These are phyloP conservation scores for Cephalopterus ornatus DNA, from an alignment of 2,113 vertebrate genomes.

Conservation along the genomic window DNA sequence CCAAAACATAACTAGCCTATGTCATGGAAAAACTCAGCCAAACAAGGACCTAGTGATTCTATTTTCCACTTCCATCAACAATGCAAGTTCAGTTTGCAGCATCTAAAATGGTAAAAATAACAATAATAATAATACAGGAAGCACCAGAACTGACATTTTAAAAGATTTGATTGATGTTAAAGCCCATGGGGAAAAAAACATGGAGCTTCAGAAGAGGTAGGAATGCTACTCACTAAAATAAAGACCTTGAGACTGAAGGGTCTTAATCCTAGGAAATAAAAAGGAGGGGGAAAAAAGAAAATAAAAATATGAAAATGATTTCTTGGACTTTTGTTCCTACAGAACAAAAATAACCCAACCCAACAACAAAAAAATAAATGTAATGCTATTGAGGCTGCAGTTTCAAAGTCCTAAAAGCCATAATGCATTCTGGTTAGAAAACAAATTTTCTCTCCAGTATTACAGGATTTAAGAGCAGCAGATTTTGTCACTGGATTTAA, in stretches of 20 bases:
- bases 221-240: not conserved
- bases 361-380: not conserved
- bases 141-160: not conserved
- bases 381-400: not conserved
- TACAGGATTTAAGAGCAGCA: not conserved
- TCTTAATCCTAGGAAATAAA: not conserved
- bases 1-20: not conserved
- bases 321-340: not conserved
- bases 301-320: not conserved
- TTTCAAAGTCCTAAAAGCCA: not conserved
- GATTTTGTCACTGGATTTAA: constrained; percentile 9
- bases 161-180: not conserved
- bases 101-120: not conserved
- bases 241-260: not conserved
- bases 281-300: accelerated
- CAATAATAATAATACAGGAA: not conserved
- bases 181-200: not conserved
- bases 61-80: not conserved
- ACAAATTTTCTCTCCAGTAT: not conserved
- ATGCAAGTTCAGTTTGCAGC: not conserved
- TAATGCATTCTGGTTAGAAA: not conserved
- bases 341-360: not conserved
- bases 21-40: not conserved
- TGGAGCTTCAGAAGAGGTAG: not conserved
- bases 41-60: not conserved